Evolutionary conservation across 64 coral and sea anemone genomes (phyloP), one percentile per base, ranked within the genome.

Genomic region (Montipora sp.): DNA sequence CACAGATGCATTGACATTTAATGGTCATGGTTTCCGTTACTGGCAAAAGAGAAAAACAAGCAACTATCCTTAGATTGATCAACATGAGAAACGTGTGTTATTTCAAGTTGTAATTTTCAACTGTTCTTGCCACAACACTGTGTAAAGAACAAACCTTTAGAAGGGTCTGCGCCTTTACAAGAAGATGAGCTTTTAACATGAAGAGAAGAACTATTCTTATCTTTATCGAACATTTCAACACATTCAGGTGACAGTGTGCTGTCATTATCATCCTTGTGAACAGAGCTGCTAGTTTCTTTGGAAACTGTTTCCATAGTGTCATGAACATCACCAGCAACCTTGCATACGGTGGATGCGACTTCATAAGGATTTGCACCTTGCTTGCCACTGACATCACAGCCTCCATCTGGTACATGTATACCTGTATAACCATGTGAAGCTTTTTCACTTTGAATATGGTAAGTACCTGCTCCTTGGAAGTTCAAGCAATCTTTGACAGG

Each of bases 1-100:
- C 95, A 89, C 95, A 96, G 59, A 94, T 88, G 49, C 95, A 96
- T 43, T 76, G 89, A 88, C 78, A 95, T 70, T 87, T 95, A 21
- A 58, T 57, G 7, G 15, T 48, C 0, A 9, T 15, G 48, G 45
- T 70, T 7, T 84, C 44, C 7, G 69, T 45, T 21, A 50, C 59
- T 68, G 80, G 8, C 36, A 58, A 14, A 76, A 10, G 11, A 11
- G 27, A 47, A 47, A 36, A 23, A 43, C 6, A 9, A 43, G n/a
- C 44, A 3, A 47, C 27, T 15, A 46, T 6, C n/a, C 10, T 12
- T 47, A 47, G 44, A 76, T 76, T 46, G 20, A 11, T 76, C 14
- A 47, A 10, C 10, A 12, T 13, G 0, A 1, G 24, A 46, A 57
- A 6, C 7, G 0, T 46, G 7, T 73, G 11, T 23, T 8, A 36